Base-by-base conservation (phyloP, 2,797 vertebrate genomes). In the Sphenopsis melanotis region DNA sequence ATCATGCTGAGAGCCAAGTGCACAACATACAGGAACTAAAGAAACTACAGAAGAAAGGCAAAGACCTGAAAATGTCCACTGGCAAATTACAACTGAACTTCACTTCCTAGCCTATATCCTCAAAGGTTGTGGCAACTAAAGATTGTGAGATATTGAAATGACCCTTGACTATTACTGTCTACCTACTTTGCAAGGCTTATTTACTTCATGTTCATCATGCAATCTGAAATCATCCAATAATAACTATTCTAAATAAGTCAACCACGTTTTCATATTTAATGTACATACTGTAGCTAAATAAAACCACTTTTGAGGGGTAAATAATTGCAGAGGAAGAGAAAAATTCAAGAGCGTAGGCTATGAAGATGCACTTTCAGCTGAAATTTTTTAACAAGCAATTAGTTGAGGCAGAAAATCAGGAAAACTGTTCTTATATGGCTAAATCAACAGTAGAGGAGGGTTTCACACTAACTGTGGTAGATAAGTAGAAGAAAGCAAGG, bases 271-370 rank as follows among this genome's bases (percentile, higher is more conserved):
- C 85, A 61, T 95, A 93, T 91, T 90, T 95, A 95, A 96, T 93
- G 88, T 93, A 94, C 77, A 94, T 95, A 93, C 93, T 96, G 93
- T 72, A 94, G 90, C 95, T 96, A 97, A 96, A 96, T 94, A 94
- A 95, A 93, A 91, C 89, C 52, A 94, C 63, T 96, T 96, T 82
- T 0, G 74, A 96, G 89, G 96, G 95, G 85, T 96, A 96, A 97
- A 96, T 97, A 97, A 96, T 96, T 96, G 93, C 93, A 94, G 85
- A 95, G 94, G 95, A 97, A 95, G 93, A 95, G 93, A 96, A 94
- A 96, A 95, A 96, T 93, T 96, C 89, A 91, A 96, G 93, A 95
- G 94, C 53, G 80, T 95, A 95, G 95, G 93, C 93, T 96, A 94
- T 60, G 91, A 95, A 96, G 95, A 97, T 96, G 95, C 93, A 93